phyloP scores from a whole-genome alignment of 2,888 invertebrate genomes.

The Argyra leucocephala region DNA sequence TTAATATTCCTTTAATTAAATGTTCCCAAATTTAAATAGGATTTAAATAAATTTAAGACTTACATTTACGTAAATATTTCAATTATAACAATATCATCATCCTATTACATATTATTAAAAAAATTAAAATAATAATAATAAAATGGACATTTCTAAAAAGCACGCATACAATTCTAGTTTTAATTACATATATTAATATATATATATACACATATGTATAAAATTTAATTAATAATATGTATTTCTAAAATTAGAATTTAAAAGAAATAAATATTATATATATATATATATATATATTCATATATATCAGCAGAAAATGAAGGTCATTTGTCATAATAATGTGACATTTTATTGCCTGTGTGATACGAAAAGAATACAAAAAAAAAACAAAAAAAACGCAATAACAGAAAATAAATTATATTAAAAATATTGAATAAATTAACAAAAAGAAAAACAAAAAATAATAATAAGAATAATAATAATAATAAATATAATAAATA shows the following conservation, averaged over 20 bases:
- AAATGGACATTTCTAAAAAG: too few relatives aligned
- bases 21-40: too few relatives aligned
- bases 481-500: not conserved
- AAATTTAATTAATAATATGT: not conserved
- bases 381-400: not conserved
- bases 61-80: too few relatives aligned
- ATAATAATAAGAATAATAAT: not conserved
- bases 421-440: not conserved
- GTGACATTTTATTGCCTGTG: not conserved
- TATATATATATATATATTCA: too few relatives aligned
- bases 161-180: too few relatives aligned
- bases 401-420: not conserved
- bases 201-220: not conserved
- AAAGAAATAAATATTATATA: not conserved
- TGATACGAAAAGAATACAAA: not conserved
- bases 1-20: too few relatives aligned
- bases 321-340: slow-evolving; percentile 4
- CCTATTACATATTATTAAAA: too few relatives aligned
- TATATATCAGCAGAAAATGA: not conserved
- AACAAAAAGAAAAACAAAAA: not conserved
- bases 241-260: not conserved
- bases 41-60: too few relatives aligned
- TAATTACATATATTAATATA: too few relatives aligned
- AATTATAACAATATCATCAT: too few relatives aligned
- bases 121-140: too few relatives aligned